phyloP scores from a whole-genome alignment of 2,888 invertebrate species.

The Omphaloscelis lunosa region DNA sequence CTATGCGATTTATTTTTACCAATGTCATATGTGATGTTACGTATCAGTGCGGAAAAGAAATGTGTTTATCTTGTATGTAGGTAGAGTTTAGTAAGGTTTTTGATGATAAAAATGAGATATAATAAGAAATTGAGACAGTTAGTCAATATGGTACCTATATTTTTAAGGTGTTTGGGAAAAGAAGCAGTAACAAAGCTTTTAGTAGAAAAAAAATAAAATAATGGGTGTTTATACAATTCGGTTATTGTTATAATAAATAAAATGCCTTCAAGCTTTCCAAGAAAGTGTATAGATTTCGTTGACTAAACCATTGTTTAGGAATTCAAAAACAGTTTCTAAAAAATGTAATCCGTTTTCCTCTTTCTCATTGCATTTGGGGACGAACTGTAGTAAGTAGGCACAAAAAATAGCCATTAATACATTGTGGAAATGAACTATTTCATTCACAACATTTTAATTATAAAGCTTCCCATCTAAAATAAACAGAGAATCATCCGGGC shows the following conservation, averaged over 20 bases:
- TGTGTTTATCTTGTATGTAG: neutral
- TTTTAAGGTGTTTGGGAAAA: neutral
- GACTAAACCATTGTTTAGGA: neutral
- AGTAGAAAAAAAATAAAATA: neutral
- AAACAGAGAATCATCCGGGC: slow-evolving; percentile 39
- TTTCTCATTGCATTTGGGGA: neutral
- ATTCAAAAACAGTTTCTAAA: neutral
- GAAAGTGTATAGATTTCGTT: neutral
- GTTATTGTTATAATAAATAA: too few species aligned
- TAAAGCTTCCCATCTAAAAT: slow-evolving; percentile 24
- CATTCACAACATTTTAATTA: slow-evolving; percentile 40
- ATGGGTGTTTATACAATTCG: neutral
- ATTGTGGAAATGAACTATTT: slow-evolving; percentile 5
- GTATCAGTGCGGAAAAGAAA: slow-evolving; percentile 30
- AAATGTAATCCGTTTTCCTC: neutral
- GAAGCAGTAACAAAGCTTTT: neutral
- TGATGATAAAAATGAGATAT: neutral
- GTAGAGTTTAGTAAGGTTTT: neutral
- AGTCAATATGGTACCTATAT: neutral
- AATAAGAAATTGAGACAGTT: neutral
- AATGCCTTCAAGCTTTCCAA: neutral
- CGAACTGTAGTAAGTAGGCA: neutral
- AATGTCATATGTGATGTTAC: slow-evolving; percentile 61
- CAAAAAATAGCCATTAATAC: neutral
- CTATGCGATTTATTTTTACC: slow-evolving; percentile 81